phyloP scores from a whole-genome alignment of 2,797 vertebrate species.

The Amazona ochrocephala region DNA sequence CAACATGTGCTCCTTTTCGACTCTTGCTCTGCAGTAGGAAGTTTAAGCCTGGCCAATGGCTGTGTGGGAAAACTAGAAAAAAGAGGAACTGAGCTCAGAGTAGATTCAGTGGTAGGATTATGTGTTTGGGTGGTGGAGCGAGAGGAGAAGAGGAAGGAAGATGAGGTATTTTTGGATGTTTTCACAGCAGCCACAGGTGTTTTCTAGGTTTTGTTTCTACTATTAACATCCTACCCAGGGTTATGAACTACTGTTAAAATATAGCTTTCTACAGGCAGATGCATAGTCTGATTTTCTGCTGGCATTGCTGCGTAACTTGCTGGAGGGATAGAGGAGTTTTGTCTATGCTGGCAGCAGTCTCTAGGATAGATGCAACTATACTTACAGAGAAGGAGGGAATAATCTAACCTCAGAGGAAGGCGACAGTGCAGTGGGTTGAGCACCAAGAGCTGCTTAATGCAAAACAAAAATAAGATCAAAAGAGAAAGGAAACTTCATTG shows the following conservation, averaged over 20 bases:
- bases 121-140: background rate
- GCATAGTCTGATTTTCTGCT: background rate
- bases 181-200: background rate
- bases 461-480: background rate
- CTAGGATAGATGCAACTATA: background rate
- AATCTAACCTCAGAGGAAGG: background rate
- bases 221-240: background rate
- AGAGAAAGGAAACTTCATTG: background rate
- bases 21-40: background rate
- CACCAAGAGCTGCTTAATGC: background rate
- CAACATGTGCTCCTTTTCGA: background rate
- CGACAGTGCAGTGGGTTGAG: background rate
- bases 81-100: accelerated
- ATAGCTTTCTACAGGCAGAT: background rate
- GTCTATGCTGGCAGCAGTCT: background rate
- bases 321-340: background rate
- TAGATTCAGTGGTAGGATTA: background rate
- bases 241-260: background rate
- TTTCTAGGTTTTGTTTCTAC: conserved; percentile 6
- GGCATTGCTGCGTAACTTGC: background rate
- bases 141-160: background rate
- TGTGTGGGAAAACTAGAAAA: background rate
- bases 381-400: background rate
- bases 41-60: background rate
- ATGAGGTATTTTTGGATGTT: background rate